These are phyloP conservation scores for Helostoma temminkii DNA, from an alignment of 2,797 vertebrate species.

Conservation along the genomic window DNA sequence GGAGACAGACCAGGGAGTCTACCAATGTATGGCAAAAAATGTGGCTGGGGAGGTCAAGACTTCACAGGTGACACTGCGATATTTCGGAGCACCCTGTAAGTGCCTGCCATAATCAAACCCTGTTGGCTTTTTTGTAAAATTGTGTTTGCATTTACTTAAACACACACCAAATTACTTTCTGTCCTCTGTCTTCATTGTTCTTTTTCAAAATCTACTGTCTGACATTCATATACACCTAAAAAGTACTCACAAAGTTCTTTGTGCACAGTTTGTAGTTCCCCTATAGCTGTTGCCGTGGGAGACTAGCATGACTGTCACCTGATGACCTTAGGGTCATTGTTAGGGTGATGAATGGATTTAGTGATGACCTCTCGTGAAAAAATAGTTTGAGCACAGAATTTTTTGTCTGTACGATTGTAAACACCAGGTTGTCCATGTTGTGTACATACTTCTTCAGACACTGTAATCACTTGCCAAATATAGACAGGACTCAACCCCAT, in stretches of 20 bases:
- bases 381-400: slow-evolving; percentile 64
- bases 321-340: slow-evolving; percentile 23
- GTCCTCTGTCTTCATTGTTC: slow-evolving; percentile 6
- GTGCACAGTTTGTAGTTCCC: not conserved
- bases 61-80: slow-evolving; percentile 94
- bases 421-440: slow-evolving; percentile 31
- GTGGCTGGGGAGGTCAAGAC: slow-evolving; percentile 97
- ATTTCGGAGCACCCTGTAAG: slow-evolving; percentile 95
- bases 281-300: slow-evolving; percentile 15
- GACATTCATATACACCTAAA: not conserved
- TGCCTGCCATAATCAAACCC: slow-evolving; percentile 31
- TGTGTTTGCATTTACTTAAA: not conserved
- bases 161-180: not conserved
- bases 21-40: slow-evolving; percentile 99
- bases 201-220: not conserved
- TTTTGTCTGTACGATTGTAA: slow-evolving; percentile 70
- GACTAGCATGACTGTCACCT: slow-evolving; percentile 25
- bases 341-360: slow-evolving; percentile 18
- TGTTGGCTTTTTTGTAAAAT: slow-evolving; percentile 4
- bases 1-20: slow-evolving; percentile 96
- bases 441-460: slow-evolving; percentile 57
- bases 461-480: slow-evolving; percentile 67
- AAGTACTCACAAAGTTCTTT: not conserved
- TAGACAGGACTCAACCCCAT: slow-evolving; percentile 19
- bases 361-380: slow-evolving; percentile 27